Percentiles rank a stretch among this genome's conserved stretches.
These are phyloP conservation scores for Falco novaeseelandiae DNA, from an alignment of 2,797 vertebrate species.

Conservation along the genomic window DNA sequence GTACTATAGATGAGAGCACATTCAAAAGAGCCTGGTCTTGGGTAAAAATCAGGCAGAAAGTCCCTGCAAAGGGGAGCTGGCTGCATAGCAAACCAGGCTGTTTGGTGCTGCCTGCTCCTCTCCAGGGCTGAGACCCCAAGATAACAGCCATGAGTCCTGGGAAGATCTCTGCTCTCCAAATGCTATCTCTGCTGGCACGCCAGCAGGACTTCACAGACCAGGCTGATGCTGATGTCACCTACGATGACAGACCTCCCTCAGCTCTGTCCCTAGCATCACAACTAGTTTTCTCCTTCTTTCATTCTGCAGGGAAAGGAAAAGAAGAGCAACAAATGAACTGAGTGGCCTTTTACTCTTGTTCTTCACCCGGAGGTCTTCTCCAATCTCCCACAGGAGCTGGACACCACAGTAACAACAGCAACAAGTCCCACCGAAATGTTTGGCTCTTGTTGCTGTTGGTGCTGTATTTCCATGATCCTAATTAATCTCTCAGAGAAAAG, in stretches of 20 bases:
- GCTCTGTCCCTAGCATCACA: not conserved
- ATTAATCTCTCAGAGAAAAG: not conserved
- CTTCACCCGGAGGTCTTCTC: not conserved
- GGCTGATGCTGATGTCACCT: not conserved
- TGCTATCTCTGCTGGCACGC: rapidly evolving
- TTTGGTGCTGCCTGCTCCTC: not conserved
- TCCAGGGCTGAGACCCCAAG: not conserved
- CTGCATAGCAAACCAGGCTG: not conserved
- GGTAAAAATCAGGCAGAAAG: not conserved
- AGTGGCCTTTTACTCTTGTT: not conserved
- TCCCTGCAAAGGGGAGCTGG: not conserved
- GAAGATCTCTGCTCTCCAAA: not conserved
- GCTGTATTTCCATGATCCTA: not conserved
- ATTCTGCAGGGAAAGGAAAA: not conserved
- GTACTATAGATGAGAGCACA: too few relatives aligned
- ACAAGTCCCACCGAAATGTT: not conserved
- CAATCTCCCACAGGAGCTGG: not conserved
- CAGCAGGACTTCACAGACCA: not conserved
- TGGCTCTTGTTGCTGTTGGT: not conserved
- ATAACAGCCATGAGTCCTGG: not conserved
- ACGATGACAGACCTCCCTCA: not conserved
- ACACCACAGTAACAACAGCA: not conserved
- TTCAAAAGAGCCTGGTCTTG: not conserved
- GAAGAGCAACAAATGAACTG: not conserved
- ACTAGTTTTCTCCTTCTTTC: not conserved